Base-by-base conservation (phyloP, 2,888 invertebrate species). In the Dicranocentrus wangi region DNA sequence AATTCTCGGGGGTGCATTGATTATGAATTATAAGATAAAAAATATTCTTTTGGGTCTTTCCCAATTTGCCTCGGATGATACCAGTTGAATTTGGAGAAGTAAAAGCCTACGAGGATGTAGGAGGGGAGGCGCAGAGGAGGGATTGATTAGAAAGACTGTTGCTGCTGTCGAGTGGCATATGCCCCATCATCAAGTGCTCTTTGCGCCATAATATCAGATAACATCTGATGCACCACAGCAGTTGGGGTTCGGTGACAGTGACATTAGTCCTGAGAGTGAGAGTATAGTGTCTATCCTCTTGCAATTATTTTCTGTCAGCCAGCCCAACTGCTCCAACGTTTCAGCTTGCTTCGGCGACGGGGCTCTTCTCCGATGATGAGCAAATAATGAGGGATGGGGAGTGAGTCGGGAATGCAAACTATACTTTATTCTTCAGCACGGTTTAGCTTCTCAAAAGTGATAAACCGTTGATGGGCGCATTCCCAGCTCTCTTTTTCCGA, bases 91-190 rank as follows among this genome's bases (percentile, higher is more conserved):
- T n/a, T n/a, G n/a, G n/a, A n/a, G n/a, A n/a, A n/a, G n/a, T n/a
- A n/a, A n/a, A n/a, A n/a, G n/a, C n/a, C n/a, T n/a, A n/a, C n/a
- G n/a, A n/a, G n/a, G n/a, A n/a, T n/a, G n/a, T n/a, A 60, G 60
- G 25, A 25, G 10, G 21, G 7, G 23, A 23, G 21, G 51, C 25
- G 63, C 8, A 60, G 2, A 63, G 19, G 1, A 51, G 28, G 69
- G 77, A 77, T 77, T 77, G 68, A 77, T 77, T 60, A 21, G 58
- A 60, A 47, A 61, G 61, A 39, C 55, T 42, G 55, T 55, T 51
- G 32, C 27, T 23, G 42, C 55, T 65, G 77, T 77, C 77, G 69
- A 77, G 77, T 77, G 69, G 68, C 77, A 77, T 69, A 77, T 77
- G 77, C 69, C 61, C 69, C 77, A 60, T 68, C 28, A 60, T 77